A percentile compares a stretch with the other conserved stretches of the same genome.
phyloP scores from a whole-genome alignment of 2,113 vertebrate genomes.

The Andinoacara biseriatus region DNA sequence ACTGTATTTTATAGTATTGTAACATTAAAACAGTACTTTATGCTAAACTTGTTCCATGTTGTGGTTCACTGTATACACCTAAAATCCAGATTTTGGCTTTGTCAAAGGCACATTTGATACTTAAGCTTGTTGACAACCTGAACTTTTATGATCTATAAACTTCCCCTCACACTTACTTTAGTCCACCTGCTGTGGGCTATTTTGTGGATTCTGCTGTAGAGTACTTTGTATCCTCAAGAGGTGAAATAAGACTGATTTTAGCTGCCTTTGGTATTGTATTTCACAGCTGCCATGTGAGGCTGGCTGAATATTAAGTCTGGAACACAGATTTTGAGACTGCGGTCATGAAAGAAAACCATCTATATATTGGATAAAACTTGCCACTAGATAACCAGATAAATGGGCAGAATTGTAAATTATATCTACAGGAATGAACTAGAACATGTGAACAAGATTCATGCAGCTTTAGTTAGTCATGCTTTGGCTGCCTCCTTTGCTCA shows the following conservation, averaged over 20 bases:
- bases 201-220: background rate
- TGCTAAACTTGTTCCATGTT: background rate
- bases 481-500: conserved; percentile 4
- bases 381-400: background rate
- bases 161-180: background rate
- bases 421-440: background rate
- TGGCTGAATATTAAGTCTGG: no score
- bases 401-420: background rate
- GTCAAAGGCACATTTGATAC: background rate
- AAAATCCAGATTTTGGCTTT: background rate
- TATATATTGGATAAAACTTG: background rate
- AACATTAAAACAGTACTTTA: background rate
- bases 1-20: no score
- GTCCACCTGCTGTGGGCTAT: background rate
- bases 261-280: background rate
- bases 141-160: background rate
- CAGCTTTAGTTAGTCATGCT: background rate
- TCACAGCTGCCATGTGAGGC: background rate
- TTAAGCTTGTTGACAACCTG: background rate
- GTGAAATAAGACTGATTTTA: background rate
- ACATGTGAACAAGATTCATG: background rate
- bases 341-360: background rate
- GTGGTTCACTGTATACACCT: background rate
- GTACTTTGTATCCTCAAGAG: background rate
- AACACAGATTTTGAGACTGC: background rate